Evolutionary conservation across 2,888 invertebrate genomes (phyloP), one percentile per base, ranked within the genome.

Genomic region (Abscondita cerata): DNA sequence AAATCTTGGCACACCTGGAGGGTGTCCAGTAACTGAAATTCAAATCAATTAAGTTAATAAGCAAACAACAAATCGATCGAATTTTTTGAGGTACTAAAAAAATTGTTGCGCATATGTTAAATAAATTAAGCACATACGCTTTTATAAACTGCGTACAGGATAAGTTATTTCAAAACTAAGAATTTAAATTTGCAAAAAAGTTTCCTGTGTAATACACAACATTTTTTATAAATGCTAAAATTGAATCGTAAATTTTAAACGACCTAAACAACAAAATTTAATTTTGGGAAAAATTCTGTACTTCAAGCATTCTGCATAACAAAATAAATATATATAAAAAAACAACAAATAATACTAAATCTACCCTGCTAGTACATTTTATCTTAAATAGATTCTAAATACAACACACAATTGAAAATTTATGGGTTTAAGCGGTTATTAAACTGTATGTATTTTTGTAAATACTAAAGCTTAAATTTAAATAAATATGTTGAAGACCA

Each of bases 1-100:
- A 96, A 96, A 96, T 95, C 97, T 94, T 94, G 96, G 96, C 94
- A 97, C 92, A 95, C 96, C 94, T 92, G 96, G 95, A 95, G 96
- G 95, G 94, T 97, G 96, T 95, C 96, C 96, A 95, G 96, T 94
- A 96, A 96, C 96, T 97, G 93, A 64, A 70, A 62, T 6, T 51
- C 13, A 38, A 77, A 50, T 19, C 73, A 38, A 50, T 25, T 33
- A 40, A 40, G 33, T 46, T 58, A 46, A 16, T 15, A 15, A 2
- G 11, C 2, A 6, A 36, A 36, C 3, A 36, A 12, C 11, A 12
- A 25, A 25, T 25, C 6, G 15, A 11, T n/a, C 38, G 16, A 53
- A 16, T 16, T 16, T 13, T 34, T 36, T 3, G 12, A 15, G 6
- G 13, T 6, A 41, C 3, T 20, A 47, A 20, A 16, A 9, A 12